These are phyloP conservation scores for Megaptera novaeangliae DNA, from an alignment of 2,113 vertebrate genomes.

Conservation along the genomic window DNA sequence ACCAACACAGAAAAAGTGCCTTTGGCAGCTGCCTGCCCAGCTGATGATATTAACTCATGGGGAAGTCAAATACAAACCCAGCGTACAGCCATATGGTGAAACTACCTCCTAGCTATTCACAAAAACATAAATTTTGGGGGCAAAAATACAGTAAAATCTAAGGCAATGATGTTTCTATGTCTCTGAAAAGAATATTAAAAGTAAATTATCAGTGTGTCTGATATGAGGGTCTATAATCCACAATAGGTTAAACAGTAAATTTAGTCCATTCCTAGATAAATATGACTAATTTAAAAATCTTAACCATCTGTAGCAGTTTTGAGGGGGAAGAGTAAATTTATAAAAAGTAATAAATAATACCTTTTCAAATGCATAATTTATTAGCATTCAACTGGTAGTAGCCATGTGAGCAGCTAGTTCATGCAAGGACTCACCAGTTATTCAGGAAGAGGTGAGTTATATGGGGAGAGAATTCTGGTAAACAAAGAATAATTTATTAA, in stretches of 20 bases:
- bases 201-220: not conserved
- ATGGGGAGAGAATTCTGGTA: not conserved
- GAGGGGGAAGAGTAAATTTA: not conserved
- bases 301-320: not conserved
- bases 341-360: not conserved
- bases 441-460: not conserved
- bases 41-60: not conserved
- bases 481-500: not conserved
- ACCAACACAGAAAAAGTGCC: not conserved
- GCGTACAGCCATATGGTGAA: not conserved
- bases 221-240: not conserved
- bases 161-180: not conserved
- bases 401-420: not conserved
- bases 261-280: not conserved
- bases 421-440: not conserved
- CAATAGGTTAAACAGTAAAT: not conserved
- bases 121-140: too few species aligned
- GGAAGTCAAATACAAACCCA: not conserved
- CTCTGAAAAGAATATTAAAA: not conserved
- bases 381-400: not conserved
- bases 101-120: not conserved
- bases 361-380: not conserved
- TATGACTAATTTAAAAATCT: not conserved
- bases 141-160: not conserved
- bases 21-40: not conserved